Conservation (phyloP, 2,888 invertebrate species). For the Steinernema hermaphroditum region DNA sequence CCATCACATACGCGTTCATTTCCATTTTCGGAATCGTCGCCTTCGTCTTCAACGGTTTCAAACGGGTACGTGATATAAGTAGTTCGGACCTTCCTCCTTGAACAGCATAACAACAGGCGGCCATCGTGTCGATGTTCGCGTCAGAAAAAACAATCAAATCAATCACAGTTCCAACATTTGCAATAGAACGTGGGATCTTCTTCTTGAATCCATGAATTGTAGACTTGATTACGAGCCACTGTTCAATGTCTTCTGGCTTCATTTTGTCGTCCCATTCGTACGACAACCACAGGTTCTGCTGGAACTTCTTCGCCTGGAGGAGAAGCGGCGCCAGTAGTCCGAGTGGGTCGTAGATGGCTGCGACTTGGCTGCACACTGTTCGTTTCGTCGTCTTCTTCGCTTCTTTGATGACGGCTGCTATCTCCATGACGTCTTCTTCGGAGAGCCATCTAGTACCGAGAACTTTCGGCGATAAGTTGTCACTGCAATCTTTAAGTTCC, state of each 20-base stretch:
- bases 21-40: slow-evolving; percentile 40
- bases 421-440: neutral
- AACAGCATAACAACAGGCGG: slow-evolving; percentile 5
- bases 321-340: neutral
- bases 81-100: neutral
- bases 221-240: neutral
- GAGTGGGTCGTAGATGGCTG: neutral
- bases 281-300: neutral
- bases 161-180: neutral
- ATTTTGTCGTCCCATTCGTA: neutral
- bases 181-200: neutral
- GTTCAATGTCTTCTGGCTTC: neutral
- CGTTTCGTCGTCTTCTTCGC: neutral
- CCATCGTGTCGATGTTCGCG: slow-evolving; percentile 9
- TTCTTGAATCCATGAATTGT: neutral
- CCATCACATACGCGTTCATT: slow-evolving; percentile 33
- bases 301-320: neutral
- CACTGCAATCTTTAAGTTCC: neutral
- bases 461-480: neutral
- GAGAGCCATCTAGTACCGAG: slow-evolving; percentile 33
- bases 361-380: neutral
- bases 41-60: slow-evolving; percentile 29
- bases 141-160: neutral
- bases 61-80: neutral
- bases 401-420: neutral